A percentile compares a stretch with the other conserved stretches of the same genome.
phyloP scores from a whole-genome alignment of 2,113 vertebrate genomes.

The Mobula hypostoma region DNA sequence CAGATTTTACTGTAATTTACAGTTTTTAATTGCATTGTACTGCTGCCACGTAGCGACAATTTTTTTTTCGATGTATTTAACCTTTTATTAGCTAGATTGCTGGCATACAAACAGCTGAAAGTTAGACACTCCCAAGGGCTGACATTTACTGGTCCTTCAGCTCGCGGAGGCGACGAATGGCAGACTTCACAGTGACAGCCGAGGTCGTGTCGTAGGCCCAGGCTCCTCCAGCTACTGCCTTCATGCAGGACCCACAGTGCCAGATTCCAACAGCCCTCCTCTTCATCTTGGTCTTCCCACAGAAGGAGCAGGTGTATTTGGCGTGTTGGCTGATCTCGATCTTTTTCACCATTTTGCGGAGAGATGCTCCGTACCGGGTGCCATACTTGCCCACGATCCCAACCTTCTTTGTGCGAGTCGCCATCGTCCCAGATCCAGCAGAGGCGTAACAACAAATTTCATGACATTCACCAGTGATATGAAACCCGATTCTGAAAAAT shows the following conservation, averaged over 20 bases:
- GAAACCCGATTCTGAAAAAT: too few species aligned
- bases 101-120: constrained; percentile 12
- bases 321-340: constrained; percentile 97
- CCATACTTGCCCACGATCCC: constrained; percentile 99
- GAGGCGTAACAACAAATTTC: too few species aligned
- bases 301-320: constrained; percentile 98
- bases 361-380: constrained; percentile 91
- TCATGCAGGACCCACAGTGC: too few species aligned
- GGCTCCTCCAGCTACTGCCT: too few species aligned
- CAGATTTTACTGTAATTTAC: too few species aligned
- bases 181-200: constrained; percentile 95
- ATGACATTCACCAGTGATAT: too few species aligned
- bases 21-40: too few species aligned
- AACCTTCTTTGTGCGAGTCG: constrained; percentile 98
- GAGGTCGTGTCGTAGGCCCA: constrained; percentile 69
- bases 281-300: constrained; percentile 64
- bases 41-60: too few species aligned
- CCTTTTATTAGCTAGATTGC: constrained; percentile 41
- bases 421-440: constrained; percentile 47
- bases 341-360: constrained; percentile 98
- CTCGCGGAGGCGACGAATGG: constrained; percentile 96
- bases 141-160: constrained; percentile 88
- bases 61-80: background rate
- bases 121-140: constrained; percentile 30
- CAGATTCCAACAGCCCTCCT: too few species aligned